Evolutionary conservation across 1,140 invertebrate genomes (phyloP).

Genomic region (Pseudomyrmex sp.): DNA sequence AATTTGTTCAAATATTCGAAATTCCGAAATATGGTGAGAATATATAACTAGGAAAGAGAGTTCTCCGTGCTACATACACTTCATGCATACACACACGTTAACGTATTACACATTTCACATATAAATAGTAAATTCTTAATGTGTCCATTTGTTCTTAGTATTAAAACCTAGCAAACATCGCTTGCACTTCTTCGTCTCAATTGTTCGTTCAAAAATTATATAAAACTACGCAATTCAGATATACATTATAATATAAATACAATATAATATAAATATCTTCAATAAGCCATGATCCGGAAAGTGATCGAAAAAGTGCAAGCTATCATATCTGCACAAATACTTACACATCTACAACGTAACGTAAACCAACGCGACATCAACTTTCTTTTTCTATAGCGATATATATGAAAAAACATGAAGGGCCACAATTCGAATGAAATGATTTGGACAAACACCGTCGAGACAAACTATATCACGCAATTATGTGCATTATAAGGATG

Average conservation of each 20-base stretch:
- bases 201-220: slow-evolving; percentile 23
- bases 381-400: slow-evolving; percentile 29
- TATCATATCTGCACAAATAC: slow-evolving; percentile 59
- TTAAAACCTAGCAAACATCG: slow-evolving; percentile 65
- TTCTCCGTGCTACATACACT: slow-evolving; percentile 59
- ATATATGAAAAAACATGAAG: slow-evolving; percentile 29
- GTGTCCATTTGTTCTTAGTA: slow-evolving; percentile 38
- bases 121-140: slow-evolving; percentile 73
- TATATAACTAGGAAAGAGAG: slow-evolving; percentile 32
- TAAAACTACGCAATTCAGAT: background rate
- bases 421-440: slow-evolving; percentile 57
- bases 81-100: slow-evolving; percentile 59
- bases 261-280: too few species aligned
- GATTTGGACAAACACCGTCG: slow-evolving; percentile 20
- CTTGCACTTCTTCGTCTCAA: slow-evolving; percentile 26
- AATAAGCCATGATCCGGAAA: slow-evolving; percentile 2
- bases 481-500: slow-evolving; percentile 68
- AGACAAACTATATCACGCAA: slow-evolving; percentile 67
- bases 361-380: slow-evolving; percentile 2
- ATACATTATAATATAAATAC: too few species aligned
- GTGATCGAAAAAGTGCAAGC: slow-evolving; percentile 43
- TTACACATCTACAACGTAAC: slow-evolving; percentile 39
- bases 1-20: slow-evolving; percentile 16
- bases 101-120: slow-evolving; percentile 57
- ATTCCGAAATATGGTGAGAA: slow-evolving; percentile 27